phyloP scores from a whole-genome alignment of 2,888 invertebrate species.

The Agrypnus murinus region DNA sequence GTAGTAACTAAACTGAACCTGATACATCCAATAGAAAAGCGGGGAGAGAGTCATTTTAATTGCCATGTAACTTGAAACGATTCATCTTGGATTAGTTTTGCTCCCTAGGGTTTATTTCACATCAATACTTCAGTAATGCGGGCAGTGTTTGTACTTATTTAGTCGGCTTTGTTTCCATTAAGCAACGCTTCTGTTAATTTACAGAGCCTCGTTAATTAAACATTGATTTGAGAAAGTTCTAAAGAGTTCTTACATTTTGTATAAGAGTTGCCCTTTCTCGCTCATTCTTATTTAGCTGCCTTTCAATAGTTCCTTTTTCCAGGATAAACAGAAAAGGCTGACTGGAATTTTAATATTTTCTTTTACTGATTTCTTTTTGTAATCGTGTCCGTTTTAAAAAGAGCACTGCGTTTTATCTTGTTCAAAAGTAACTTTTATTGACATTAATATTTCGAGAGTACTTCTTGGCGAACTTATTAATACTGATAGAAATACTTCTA shows the following conservation, averaged over 20 bases:
- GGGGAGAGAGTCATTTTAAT: constrained; percentile 50
- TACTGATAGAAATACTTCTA: no score
- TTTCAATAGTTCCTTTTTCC: constrained; percentile 6
- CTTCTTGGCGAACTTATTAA: no score
- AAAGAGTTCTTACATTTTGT: constrained; percentile 37
- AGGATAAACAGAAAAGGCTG: neutral
- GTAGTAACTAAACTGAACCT: constrained; percentile 17
- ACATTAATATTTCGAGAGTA: no score
- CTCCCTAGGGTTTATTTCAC: constrained; percentile 51
- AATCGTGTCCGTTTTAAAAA: no score
- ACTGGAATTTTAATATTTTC: no score
- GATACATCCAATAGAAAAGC: constrained; percentile 33
- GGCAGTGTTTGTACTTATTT: constrained; percentile 57
- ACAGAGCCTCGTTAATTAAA: constrained; percentile 56
- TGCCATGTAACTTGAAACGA: constrained; percentile 52
- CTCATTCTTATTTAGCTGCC: constrained; percentile 21
- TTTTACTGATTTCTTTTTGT: no score
- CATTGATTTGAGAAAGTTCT: constrained; percentile 52
- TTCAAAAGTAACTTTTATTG: no score
- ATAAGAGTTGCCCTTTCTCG: constrained; percentile 27
- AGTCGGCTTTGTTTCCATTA: constrained; percentile 56
- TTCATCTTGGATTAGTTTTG: constrained; percentile 54
- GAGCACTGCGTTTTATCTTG: no score
- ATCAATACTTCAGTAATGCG: constrained; percentile 56
- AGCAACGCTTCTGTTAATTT: constrained; percentile 56